Evolutionary conservation across 2,113 vertebrate species (phyloP), one percentile per base, ranked within the genome.

Genomic region (Willisornis vidua): DNA sequence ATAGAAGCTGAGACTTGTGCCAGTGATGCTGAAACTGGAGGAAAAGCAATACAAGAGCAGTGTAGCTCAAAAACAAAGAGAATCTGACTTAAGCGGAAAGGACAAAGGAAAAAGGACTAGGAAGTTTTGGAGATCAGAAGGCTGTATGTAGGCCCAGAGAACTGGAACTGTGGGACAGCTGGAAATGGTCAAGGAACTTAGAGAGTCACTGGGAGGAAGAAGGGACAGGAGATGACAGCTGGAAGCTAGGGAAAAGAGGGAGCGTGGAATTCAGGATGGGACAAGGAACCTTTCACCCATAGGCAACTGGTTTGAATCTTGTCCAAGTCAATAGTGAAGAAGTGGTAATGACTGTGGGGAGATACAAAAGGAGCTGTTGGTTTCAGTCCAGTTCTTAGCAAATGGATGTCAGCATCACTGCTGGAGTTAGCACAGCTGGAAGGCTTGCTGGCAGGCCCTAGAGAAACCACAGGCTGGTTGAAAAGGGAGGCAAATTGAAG

Each of bases 231-330:
- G 57, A 55, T 52, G 78, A 89, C 62, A 82, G 66, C 70, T 70
- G 74, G 41, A 70, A 85, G 62, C 71, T 33, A 82, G 23, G 52
- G 77, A 63, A 45, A 84, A 85, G 54, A 4, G 2, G 28, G 29
- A 94, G 4, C 2, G 0, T 92, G 80, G 93, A 92, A 94, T 96
- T 84, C 71, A 45, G 57, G 80, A 81, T 1, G 5, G 57, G 41
- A 75, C 52, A 57, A 68, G 58, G 58, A 87, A 95, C 94, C 94
- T 96, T 96, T 96, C 84, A 94, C 94, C 87, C 58, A 0, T 3
- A 97, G 95, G 96, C 95, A 96, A 91, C 77, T 91, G 29, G 20
- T 79, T 78, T 97, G 95, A 87, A 73, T 82, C 23, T 58, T 12
- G 2, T 92, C 93, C 94, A 95, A 94, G 49, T 51, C 77, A 76